Evolutionary conservation across 2,888 invertebrate species (phyloP).

Genomic region (Platynereis dumerilii): DNA sequence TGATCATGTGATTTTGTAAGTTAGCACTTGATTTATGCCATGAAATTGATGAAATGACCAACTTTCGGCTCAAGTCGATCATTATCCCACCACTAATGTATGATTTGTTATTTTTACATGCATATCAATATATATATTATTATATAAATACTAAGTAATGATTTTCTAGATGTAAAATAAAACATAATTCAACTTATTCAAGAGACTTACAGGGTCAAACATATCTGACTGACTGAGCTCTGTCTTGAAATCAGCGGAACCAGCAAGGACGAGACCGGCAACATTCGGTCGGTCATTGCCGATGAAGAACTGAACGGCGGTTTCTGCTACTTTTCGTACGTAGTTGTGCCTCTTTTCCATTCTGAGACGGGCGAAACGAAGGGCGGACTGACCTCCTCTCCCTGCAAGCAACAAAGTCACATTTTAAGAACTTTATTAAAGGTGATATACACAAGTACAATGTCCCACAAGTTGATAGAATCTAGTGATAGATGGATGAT

Average conservation of each 20-base stretch:
- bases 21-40: too few species aligned
- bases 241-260: conserved; percentile 99
- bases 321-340: conserved; percentile 96
- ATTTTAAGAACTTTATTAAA: background rate
- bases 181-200: background rate
- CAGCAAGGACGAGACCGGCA: conserved; percentile 95
- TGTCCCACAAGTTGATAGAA: too few species aligned
- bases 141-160: too few species aligned
- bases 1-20: too few species aligned
- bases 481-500: too few species aligned
- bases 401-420: conserved; percentile 62
- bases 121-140: too few species aligned
- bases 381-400: conserved; percentile 98
- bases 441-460: background rate
- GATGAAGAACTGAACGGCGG: conserved; percentile 96
- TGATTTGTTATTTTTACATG: too few species aligned
- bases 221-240: conserved; percentile 99
- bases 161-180: too few species aligned
- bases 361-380: conserved; percentile 98
- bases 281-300: conserved; percentile 97
- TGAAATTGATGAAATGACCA: too few species aligned
- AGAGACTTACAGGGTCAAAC: conserved; percentile 88
- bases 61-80: too few species aligned
- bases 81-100: too few species aligned
- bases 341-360: conserved; percentile 99